Evolutionary conservation across 1,140 invertebrate species (phyloP), one percentile per base, ranked within the genome.

Genomic region (Aphidius ervi): DNA sequence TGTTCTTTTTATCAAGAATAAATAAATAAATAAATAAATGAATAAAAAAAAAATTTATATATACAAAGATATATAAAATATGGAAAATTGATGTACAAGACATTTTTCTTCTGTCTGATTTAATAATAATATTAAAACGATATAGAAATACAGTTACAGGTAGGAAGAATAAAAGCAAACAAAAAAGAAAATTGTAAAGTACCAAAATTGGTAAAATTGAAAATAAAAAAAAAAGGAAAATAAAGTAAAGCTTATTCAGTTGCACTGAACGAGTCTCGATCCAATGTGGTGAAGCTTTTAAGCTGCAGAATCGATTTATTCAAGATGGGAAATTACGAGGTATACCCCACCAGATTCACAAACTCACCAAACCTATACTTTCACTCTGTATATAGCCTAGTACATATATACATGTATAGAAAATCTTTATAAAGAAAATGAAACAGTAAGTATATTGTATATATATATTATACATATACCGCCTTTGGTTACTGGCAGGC

Each of bases 231-330:
- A 54, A 20, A 41, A 10, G 9, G 3, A 40, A 54, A 40, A 40
- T 40, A 40, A 41, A 40, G 39, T 40, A 40, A 23, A 42, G 54
- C 55, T 62, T 62, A 62, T 56, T 62, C 48, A 39, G 52, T 54
- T 23, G 49, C 31, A 52, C 5, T 31, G 40, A 37, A 10, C 52
- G 48, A 16, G 49, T 39, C 4, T 37, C 16, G 48, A 48, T 45
- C 57, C 40, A 39, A 31, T 31, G 4, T 54, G 52, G 9, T 54
- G 52, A 40, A 54, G 52, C 52, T 54, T 54, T 54, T 54, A 57
- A 62, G 55, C 60, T 62, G 55, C 46, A 31, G 55, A 62, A 62
- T 62, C 60, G 60, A 62, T 62, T 62, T 62, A 62, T 62, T 62
- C 60, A 62, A 62, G 60, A 62, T 62, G 55, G 55, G 55, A 57